These are phyloP conservation scores for Chydorus sphaericus DNA, from an alignment of 2,888 invertebrate genomes.

Conservation along the genomic window DNA sequence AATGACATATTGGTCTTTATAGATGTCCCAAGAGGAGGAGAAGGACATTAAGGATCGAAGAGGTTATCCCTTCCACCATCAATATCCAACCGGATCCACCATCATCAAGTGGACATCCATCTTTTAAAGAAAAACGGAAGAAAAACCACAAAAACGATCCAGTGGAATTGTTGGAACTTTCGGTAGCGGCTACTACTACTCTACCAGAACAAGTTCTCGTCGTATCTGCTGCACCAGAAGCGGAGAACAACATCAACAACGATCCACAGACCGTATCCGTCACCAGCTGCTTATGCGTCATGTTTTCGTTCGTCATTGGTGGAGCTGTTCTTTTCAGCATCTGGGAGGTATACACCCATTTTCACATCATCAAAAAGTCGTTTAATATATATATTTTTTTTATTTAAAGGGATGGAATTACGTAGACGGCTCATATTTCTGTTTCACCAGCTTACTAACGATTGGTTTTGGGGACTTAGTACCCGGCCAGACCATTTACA, in stretches of 20 bases:
- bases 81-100: too few species aligned
- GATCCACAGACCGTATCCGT: slow-evolving; percentile 14
- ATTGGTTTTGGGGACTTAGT: slow-evolving; percentile 80
- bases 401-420: slow-evolving; percentile 25
- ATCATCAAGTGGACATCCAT: too few species aligned
- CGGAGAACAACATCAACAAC: slow-evolving; percentile 1
- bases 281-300: slow-evolving; percentile 13
- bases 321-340: slow-evolving; percentile 23
- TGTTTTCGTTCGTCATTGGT: slow-evolving; percentile 12
- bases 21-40: too few species aligned
- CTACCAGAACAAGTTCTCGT: background rate
- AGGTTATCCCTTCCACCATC: too few species aligned
- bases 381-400: background rate
- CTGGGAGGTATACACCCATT: slow-evolving; percentile 23
- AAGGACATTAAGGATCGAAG: too few species aligned
- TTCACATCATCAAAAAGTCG: background rate
- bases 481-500: slow-evolving; percentile 40
- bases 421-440: slow-evolving; percentile 35
- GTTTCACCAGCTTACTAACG: slow-evolving; percentile 33
- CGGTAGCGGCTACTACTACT: background rate
- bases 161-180: background rate
- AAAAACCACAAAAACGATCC: background rate
- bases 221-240: background rate
- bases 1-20: too few species aligned
- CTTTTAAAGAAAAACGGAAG: background rate